Base-by-base conservation (phyloP, 2,113 vertebrate genomes). In the Ascaphus truei region DNA sequence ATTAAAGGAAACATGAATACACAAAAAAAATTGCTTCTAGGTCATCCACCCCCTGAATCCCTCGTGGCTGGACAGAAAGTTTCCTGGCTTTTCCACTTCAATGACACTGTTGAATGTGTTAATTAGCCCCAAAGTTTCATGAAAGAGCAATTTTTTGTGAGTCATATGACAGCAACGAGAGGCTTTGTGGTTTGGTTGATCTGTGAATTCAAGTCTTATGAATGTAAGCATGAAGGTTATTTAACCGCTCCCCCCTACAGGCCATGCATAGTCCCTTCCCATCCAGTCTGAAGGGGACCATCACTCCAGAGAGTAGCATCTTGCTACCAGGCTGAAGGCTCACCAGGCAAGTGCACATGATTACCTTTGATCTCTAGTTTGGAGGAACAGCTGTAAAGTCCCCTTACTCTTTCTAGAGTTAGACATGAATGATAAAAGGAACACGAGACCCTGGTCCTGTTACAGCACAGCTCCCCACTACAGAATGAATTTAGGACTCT, bases 51-150 rank as follows among this genome's bases (percentile, higher is more conserved):
- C 85, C 87, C 83, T 81, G 72, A 84, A 75, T 83, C 67, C 75
- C 62, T 2, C 10, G 25, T 86, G 68, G 77, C 83, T 84, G 86
- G 85, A 86, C 86, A 76, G 88, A 81, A 81, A 85, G 85, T 86
- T 74, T 77, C 77, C 75, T 89, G 84, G 88, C 86, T 89, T 88
- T 83, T 90, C 86, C 91, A 91, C 90, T 90, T 89, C 86, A 89
- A 84, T 83, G 80, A 80, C 76, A 83, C 79, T 81, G 85, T 82
- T 91, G 87, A 86, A 86, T 83, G 84, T 81, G 75, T 89, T 94
- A 94, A 94, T 94, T 93, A 94, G 88, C 82, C 76, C 67, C 75
- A 74, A 71, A 63, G 34, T 65, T 68, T 63, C 52, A 57, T 23
- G 51, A 48, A n/a, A 71, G 68, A 60, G 74, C 69, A 72, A 43